These are phyloP conservation scores for Phania funesta DNA, from an alignment of 2,888 invertebrate genomes.

Conservation along the genomic window DNA sequence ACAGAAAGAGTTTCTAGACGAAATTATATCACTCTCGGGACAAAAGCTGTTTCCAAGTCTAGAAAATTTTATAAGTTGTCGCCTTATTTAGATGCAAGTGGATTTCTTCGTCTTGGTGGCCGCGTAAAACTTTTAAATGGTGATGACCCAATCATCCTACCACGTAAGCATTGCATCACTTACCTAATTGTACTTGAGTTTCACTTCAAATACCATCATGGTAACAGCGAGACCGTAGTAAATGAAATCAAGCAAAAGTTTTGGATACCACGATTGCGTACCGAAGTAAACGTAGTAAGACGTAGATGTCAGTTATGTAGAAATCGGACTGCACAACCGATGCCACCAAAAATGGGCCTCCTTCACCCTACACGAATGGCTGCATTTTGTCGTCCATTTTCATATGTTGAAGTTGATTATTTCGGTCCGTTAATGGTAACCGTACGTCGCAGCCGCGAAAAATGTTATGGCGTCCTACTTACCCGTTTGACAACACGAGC, in stretches of 20 bases:
- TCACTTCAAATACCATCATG: conserved; percentile 16
- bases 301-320: conserved; percentile 39
- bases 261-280: background rate
- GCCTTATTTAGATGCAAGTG: conserved; percentile 35
- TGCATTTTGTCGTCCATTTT: conserved; percentile 49
- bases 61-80: conserved; percentile 28
- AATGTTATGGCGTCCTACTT: conserved; percentile 56
- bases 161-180: background rate
- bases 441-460: conserved; percentile 45
- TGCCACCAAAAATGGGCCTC: conserved; percentile 31
- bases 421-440: conserved; percentile 52
- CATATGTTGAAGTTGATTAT: conserved; percentile 48
- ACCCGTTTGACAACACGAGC: conserved; percentile 62
- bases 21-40: too few relatives aligned
- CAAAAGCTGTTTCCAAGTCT: background rate
- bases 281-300: background rate
- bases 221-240: conserved; percentile 33
- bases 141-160: conserved; percentile 9
- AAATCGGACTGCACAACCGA: conserved; percentile 11
- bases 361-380: conserved; percentile 24
- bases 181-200: background rate
- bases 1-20: too few relatives aligned
- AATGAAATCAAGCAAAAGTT: conserved; percentile 31
- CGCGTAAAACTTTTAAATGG: conserved; percentile 4
- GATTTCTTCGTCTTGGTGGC: conserved; percentile 29